Percentiles rank a stretch among this genome's conserved stretches.
Evolutionary conservation across 2,113 vertebrate species (phyloP).

Genomic region (Haemorhous mexicanus): DNA sequence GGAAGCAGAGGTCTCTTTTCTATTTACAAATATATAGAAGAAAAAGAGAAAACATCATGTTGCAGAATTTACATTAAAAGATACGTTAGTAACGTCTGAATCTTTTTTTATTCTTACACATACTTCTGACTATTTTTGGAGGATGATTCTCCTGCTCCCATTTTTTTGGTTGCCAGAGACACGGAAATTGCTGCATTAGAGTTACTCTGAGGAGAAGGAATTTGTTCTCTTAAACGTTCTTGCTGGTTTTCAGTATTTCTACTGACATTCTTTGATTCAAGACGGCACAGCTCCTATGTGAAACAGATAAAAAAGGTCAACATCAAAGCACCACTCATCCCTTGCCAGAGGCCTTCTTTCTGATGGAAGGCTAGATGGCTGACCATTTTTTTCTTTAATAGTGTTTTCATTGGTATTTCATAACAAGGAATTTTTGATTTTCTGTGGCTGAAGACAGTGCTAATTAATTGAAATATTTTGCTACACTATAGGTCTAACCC

Average conservation of each 20-base stretch:
- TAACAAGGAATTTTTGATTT: background rate
- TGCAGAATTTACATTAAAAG: background rate
- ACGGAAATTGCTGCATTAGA: background rate
- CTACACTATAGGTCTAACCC: background rate
- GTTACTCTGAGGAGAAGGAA: constrained; percentile 68
- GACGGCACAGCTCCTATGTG: constrained; percentile 76
- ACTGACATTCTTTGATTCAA: constrained; percentile 76
- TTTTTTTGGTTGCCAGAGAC: constrained; percentile 49
- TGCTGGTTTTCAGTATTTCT: constrained; percentile 67
- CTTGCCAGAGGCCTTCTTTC: background rate
- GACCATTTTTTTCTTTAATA: background rate
- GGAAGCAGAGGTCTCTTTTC: constrained; percentile 75
- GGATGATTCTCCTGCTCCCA: constrained; percentile 69
- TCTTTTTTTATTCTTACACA: background rate
- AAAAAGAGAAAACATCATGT: background rate
- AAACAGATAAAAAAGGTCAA: background rate
- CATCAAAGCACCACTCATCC: background rate
- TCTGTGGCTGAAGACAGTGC: background rate
- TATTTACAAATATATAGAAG: constrained; percentile 18
- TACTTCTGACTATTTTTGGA: constrained; percentile 75
- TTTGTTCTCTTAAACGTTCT: constrained; percentile 63
- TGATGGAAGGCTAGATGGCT: background rate
- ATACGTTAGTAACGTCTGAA: rapidly evolving
- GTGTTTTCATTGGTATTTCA: background rate
- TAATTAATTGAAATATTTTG: background rate